Conservation (phyloP, 64 coral and sea anemone genomes). For the Actinia equina region DNA sequence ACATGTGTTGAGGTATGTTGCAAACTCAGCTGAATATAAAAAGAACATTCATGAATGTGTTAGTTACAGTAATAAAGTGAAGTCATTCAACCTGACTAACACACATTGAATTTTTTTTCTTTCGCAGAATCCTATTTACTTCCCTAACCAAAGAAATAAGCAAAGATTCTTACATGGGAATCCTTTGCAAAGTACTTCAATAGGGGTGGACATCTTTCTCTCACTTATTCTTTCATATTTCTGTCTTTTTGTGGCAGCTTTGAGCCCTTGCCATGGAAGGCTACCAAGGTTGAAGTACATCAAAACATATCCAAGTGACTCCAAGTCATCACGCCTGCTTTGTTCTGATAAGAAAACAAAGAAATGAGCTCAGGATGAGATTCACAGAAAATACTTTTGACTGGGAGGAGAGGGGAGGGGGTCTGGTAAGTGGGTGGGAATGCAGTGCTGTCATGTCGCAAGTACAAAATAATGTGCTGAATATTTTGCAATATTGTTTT, state of each 20-base stretch:
- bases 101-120: too few relatives aligned
- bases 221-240: slow-evolving; percentile 99
- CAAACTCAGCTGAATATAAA: slow-evolving; percentile 88
- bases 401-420: too few relatives aligned
- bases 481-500: too few relatives aligned
- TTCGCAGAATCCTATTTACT: too few relatives aligned
- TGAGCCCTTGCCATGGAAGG: slow-evolving; percentile 97
- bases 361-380: neutral
- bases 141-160: too few relatives aligned
- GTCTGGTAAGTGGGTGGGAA: too few relatives aligned
- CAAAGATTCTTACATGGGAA: slow-evolving; percentile 75
- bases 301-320: slow-evolving; percentile 98
- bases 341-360: slow-evolving; percentile 59
- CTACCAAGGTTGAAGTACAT: slow-evolving; percentile 99
- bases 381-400: too few relatives aligned
- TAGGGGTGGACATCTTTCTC: slow-evolving; percentile 98
- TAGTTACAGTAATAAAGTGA: neutral
- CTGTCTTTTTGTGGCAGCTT: slow-evolving; percentile 96
- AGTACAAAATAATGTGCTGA: too few relatives aligned
- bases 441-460: too few relatives aligned
- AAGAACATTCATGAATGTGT: neutral
- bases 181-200: slow-evolving; percentile 98
- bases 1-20: slow-evolving; percentile 96
- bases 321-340: slow-evolving; percentile 97
- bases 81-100: too few relatives aligned